Conservation (phyloP, 2,113 vertebrate genomes). For the Epinephelus moara region DNA sequence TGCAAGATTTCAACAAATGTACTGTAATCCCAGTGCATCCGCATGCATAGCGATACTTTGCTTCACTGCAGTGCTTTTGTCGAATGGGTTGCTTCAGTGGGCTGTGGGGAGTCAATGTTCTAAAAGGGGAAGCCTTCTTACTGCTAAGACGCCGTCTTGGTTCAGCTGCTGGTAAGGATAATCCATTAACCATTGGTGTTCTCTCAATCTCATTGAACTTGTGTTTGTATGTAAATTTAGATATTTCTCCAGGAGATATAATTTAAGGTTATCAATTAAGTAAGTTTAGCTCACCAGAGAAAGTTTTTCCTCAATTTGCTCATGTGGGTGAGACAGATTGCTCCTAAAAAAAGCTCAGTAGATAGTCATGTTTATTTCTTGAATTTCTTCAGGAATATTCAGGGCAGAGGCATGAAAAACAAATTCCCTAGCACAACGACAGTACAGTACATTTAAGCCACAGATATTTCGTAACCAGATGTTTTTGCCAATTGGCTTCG, state of each 20-base stretch:
- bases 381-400: slow-evolving; percentile 18
- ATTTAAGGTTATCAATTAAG: slow-evolving; percentile 8
- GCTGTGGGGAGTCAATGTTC: slow-evolving; percentile 34
- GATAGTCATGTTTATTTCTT: neutral
- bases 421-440: slow-evolving; percentile 14
- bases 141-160: slow-evolving; percentile 19
- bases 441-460: slow-evolving; percentile 33
- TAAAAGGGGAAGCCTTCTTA: slow-evolving; percentile 26
- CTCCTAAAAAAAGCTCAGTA: neutral
- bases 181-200: slow-evolving; percentile 16
- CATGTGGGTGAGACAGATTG: neutral
- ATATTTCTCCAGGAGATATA: slow-evolving; percentile 20
- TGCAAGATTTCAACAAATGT: slow-evolving; percentile 45
- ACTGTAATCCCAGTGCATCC: slow-evolving; percentile 48
- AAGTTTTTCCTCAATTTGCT: neutral
- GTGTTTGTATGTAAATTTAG: neutral
- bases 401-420: slow-evolving; percentile 4
- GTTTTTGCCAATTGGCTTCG: slow-evolving; percentile 62
- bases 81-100: slow-evolving; percentile 25
- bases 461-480: slow-evolving; percentile 59
- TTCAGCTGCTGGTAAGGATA: slow-evolving; percentile 1
- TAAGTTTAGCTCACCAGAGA: neutral
- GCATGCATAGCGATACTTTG: slow-evolving; percentile 38
- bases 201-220: neutral
- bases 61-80: neutral